These are phyloP conservation scores for Nomada flava DNA, from an alignment of 2,888 invertebrate species.

Conservation along the genomic window DNA sequence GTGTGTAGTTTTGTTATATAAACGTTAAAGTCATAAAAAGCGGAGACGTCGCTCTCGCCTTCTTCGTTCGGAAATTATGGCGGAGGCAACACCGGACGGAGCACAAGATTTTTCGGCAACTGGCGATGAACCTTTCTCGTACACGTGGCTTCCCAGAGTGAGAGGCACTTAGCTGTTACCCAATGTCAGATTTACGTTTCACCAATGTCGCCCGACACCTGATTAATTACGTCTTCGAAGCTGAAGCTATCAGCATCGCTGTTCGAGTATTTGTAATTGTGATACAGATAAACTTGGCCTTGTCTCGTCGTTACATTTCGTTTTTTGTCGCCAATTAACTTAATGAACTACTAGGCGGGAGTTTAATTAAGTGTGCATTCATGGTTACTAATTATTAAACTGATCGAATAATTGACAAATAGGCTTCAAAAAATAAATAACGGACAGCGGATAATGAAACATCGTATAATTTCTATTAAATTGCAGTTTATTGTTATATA, in stretches of 20 bases:
- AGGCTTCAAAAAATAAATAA: too few species aligned
- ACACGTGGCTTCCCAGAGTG: slow-evolving; percentile 36
- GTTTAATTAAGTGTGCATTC: too few species aligned
- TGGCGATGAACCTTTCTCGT: slow-evolving; percentile 11
- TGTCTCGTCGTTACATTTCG: background rate
- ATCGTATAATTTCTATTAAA: too few species aligned
- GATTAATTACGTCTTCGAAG: slow-evolving; percentile 29
- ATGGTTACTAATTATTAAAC: too few species aligned
- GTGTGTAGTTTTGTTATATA: slow-evolving; percentile 49
- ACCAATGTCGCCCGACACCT: slow-evolving; percentile 29
- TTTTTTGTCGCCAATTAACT: background rate
- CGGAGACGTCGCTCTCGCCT: slow-evolving; percentile 22
- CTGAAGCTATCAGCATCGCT: background rate
- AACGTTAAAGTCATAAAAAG: slow-evolving; percentile 42
- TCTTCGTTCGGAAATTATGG: slow-evolving; percentile 33
- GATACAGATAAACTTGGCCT: background rate
- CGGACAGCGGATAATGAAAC: too few species aligned
- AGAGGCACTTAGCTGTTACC: slow-evolving; percentile 36
- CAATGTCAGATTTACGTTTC: slow-evolving; percentile 48
- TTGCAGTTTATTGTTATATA: too few species aligned
- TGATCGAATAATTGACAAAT: too few species aligned
- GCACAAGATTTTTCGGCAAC: slow-evolving; percentile 26
- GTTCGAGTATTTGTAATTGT: background rate
- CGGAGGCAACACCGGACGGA: background rate
- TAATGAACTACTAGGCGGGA: background rate